These are phyloP conservation scores for Argyresthia goedartella DNA, from an alignment of 2,888 invertebrate species.

Conservation along the genomic window DNA sequence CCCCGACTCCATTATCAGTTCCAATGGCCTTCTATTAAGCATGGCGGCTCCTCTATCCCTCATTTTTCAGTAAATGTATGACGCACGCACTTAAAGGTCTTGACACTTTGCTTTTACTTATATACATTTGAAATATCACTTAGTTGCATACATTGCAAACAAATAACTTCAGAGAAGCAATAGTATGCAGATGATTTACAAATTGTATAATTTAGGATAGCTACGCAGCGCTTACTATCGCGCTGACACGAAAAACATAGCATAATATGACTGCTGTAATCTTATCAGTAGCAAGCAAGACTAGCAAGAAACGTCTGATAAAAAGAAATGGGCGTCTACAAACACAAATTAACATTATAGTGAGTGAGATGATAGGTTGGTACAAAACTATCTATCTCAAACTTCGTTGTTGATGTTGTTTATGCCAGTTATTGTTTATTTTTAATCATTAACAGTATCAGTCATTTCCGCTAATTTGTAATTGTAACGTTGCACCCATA, in stretches of 20 bases:
- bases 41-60: conserved; percentile 38
- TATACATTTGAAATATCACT: not conserved
- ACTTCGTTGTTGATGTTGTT: not conserved
- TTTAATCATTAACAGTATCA: not conserved
- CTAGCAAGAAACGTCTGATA: not conserved
- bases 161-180: too few relatives aligned
- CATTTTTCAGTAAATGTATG: conserved; percentile 22
- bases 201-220: too few relatives aligned
- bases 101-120: not conserved
- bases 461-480: too few relatives aligned
- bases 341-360: not conserved
- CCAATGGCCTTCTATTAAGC: conserved; percentile 40
- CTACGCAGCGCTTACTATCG: too few relatives aligned
- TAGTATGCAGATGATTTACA: too few relatives aligned
- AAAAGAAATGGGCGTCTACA: not conserved
- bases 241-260: not conserved
- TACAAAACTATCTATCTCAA: not conserved
- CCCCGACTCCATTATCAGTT: conserved; percentile 20
- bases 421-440: not conserved
- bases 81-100: not conserved
- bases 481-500: too few relatives aligned
- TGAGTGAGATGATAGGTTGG: not conserved
- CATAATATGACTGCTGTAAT: not conserved
- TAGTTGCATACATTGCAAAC: not conserved
- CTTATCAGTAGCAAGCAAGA: not conserved